Percentiles rank a stretch among this genome's conserved stretches.
These are phyloP conservation scores for Dexiosoma caninum DNA, from an alignment of 2,888 invertebrate species.

Conservation along the genomic window DNA sequence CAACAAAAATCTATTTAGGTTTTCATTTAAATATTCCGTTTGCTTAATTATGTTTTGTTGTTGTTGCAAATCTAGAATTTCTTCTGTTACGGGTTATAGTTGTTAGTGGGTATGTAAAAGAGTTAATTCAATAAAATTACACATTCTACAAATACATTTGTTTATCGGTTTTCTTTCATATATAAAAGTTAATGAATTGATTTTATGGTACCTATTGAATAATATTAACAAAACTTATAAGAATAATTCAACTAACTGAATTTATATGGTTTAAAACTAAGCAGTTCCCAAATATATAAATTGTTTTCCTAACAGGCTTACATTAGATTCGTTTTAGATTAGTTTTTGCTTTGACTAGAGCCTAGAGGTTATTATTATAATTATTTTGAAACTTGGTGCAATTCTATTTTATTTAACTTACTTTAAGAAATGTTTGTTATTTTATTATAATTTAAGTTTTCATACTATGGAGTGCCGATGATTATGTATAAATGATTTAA, in stretches of 20 bases:
- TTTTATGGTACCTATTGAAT: constrained; percentile 3
- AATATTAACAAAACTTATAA: constrained; percentile 15
- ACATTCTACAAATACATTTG: constrained; percentile 29
- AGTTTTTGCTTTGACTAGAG: constrained; percentile 24
- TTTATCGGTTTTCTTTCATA: neutral
- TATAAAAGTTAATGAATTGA: constrained; percentile 4
- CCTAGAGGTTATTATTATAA: constrained; percentile 48
- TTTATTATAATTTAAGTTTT: constrained; percentile 53
- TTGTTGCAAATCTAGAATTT: neutral
- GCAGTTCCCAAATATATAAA: neutral
- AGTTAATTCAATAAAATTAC: constrained; percentile 43
- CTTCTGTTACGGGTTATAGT: neutral
- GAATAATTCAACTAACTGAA: neutral
- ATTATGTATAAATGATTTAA: constrained; percentile 74
- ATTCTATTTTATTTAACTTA: constrained; percentile 52
- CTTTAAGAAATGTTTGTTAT: constrained; percentile 54
- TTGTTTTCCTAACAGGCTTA: constrained; percentile 11
- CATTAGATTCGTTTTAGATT: constrained; percentile 9
- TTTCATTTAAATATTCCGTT: constrained; percentile 8
- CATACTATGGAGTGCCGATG: constrained; percentile 76
- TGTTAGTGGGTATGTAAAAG: constrained; percentile 13
- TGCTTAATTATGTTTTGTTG: too few relatives aligned
- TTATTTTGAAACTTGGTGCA: constrained; percentile 63
- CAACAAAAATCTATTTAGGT: constrained; percentile 36
- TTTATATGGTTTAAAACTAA: neutral